Conservation (phyloP, 64 coral and sea anemone species). For the Trachythela sp. region DNA sequence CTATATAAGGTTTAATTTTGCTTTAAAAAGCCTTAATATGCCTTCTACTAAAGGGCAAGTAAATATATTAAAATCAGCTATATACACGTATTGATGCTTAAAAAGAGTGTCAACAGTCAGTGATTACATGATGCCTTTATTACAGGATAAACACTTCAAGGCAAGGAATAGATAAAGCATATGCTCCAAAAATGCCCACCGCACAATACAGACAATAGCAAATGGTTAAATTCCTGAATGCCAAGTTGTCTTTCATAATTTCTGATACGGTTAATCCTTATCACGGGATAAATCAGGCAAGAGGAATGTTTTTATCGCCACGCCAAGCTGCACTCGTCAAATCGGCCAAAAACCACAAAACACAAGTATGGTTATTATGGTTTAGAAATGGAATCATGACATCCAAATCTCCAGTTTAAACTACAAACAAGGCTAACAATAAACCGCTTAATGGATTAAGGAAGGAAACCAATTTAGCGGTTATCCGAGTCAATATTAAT, state of each 20-base stretch:
- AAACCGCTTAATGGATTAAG: neutral
- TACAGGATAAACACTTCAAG: no score
- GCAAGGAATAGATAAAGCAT: no score
- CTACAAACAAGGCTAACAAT: neutral
- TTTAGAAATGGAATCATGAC: neutral
- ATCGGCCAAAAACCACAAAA: neutral
- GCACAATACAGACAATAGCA: neutral
- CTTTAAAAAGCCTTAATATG: no score
- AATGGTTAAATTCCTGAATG: no score
- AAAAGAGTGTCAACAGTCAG: no score
- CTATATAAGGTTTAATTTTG: no score
- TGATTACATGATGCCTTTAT: no score
- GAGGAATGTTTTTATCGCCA: neutral
- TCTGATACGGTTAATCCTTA: neutral
- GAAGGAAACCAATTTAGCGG: neutral
- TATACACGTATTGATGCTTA: no score
- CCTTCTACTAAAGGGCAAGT: no score
- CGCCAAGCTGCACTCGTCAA: neutral
- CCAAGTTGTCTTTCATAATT: neutral
- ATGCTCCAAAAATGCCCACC: no score
- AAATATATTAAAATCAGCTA: no score
- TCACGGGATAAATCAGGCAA: neutral
- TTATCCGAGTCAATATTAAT: neutral
- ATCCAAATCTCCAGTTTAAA: neutral
- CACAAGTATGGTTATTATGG: neutral